Percentiles rank a stretch among this genome's conserved stretches.
phyloP scores from a whole-genome alignment of 2,113 vertebrate species.

The Gnathonemus longibarbis region DNA sequence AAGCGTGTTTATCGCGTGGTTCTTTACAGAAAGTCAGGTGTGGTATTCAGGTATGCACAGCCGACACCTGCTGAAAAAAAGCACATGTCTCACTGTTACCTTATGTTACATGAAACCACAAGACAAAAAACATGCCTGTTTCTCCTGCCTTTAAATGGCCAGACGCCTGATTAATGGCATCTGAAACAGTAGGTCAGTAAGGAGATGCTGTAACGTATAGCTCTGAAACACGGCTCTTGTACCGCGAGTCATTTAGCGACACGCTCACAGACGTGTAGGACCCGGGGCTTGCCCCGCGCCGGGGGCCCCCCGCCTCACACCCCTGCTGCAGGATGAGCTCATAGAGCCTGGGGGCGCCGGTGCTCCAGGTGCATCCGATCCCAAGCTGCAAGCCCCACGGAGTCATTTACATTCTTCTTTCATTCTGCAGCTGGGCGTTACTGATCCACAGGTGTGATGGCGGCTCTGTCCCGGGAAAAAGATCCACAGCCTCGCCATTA shows the following conservation, averaged over 20 bases:
- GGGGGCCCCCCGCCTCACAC: constrained; percentile 55
- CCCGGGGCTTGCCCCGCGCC: constrained; percentile 12
- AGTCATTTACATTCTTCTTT: not conserved
- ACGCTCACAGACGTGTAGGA: constrained; percentile 30
- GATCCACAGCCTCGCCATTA: not conserved
- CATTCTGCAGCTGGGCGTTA: not conserved
- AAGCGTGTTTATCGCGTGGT: too few species aligned
- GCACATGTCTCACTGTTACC: not conserved
- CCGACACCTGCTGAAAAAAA: not conserved
- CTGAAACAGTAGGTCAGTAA: constrained; percentile 27
- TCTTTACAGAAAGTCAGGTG: not conserved
- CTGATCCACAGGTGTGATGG: not conserved
- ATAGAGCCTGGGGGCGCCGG: constrained; percentile 30
- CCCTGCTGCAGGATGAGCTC: constrained; percentile 57
- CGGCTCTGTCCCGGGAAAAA: not conserved
- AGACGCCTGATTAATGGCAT: constrained; percentile 30
- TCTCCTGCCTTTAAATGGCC: constrained; percentile 30
- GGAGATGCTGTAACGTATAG: constrained; percentile 44
- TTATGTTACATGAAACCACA: constrained; percentile 28
- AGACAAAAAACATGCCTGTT: constrained; percentile 39
- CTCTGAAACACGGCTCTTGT: constrained; percentile 42
- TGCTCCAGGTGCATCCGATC: constrained; percentile 21
- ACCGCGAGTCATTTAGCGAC: constrained; percentile 26
- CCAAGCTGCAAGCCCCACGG: not conserved
- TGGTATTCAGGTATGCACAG: not conserved